Conservation (phyloP, 2,797 vertebrate genomes). For the Pipistrellus kuhlii region DNA sequence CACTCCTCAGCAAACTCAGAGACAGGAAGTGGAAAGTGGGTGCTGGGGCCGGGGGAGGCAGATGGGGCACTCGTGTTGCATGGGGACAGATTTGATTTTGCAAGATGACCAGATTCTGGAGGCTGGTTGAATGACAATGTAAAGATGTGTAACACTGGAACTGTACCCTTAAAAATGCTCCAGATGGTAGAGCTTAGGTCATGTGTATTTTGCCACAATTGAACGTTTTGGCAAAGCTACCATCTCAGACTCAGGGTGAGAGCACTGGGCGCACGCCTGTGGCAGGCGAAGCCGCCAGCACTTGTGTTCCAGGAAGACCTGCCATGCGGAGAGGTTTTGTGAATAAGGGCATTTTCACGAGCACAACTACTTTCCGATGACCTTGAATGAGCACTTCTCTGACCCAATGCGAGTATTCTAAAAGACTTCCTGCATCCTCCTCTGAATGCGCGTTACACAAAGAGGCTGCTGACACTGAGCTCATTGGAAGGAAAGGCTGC, state of each 20-base stretch:
- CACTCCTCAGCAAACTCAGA: fast-evolving
- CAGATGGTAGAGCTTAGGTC: not conserved
- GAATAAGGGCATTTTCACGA: not conserved
- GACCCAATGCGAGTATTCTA: fast-evolving
- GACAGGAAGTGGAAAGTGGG: too few relatives aligned
- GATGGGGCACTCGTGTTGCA: fast-evolving
- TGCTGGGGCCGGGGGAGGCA: not conserved
- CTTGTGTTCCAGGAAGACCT: too few relatives aligned
- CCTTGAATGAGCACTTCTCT: not conserved
- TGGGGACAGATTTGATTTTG: not conserved
- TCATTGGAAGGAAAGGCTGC: not conserved
- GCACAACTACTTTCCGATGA: not conserved
- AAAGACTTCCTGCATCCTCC: not conserved
- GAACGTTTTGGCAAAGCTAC: not conserved
- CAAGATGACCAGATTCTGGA: not conserved
- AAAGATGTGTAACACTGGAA: fast-evolving
- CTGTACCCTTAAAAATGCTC: not conserved
- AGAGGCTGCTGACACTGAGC: not conserved
- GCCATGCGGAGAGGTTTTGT: not conserved
- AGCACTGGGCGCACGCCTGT: fast-evolving
- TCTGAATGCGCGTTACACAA: too few relatives aligned
- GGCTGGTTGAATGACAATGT: fast-evolving
- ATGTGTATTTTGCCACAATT: not conserved
- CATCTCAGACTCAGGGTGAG: not conserved
- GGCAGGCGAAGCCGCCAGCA: fast-evolving